Evolutionary conservation across 2,888 invertebrate species (phyloP), one percentile per base, ranked within the genome.

Genomic region (Drosophila tanythrix): DNA sequence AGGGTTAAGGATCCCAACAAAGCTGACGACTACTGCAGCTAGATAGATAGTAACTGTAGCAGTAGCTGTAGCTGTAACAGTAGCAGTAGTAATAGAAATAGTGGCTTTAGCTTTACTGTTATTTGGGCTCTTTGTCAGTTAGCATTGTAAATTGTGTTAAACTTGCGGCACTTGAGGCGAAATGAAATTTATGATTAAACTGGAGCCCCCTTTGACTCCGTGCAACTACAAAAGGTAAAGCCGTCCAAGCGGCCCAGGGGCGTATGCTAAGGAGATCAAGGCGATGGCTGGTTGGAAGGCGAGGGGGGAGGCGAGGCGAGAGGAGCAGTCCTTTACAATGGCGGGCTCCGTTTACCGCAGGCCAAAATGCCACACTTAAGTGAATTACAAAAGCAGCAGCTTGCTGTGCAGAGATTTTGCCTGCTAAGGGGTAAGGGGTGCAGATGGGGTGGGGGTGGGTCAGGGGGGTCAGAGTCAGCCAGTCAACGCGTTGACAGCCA

Each of bases 401-500:
- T 77, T 59, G 81, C 67, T 66, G 55, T 53, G 35, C 35, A 46
- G 15, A 46, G 46, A 46, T 46, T 21, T 46, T 6, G n/a, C n/a
- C 40, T 36, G 21, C 55, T 29, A 13, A 46, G 46, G 64, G 31
- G 56, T 40, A 8, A 5, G 3, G 59, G 11, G n/a, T 36, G 2
- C 11, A 21, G 50, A 18, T 21, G 21, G 38, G 27, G 18, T 8
- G n/a, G 29, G 65, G 55, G 5, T 15, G 40, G 51, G 48, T 46
- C 10, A 35, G 55, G 36, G 13, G 51, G 31, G 43, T 43, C 69
- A 69, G 71, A 78, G 82, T 71, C 70, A 83, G 74, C 64, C 87
- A 90, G 85, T 86, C 85, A 90, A 86, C 90, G 91, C 91, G 91
- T 89, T 89, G 91, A 89, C 91, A 91, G 88, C 90, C 90, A 89